Percentiles rank a stretch among this genome's conserved stretches.
phyloP scores from a whole-genome alignment of 2,888 invertebrate genomes.

The Hemithea aestivaria region DNA sequence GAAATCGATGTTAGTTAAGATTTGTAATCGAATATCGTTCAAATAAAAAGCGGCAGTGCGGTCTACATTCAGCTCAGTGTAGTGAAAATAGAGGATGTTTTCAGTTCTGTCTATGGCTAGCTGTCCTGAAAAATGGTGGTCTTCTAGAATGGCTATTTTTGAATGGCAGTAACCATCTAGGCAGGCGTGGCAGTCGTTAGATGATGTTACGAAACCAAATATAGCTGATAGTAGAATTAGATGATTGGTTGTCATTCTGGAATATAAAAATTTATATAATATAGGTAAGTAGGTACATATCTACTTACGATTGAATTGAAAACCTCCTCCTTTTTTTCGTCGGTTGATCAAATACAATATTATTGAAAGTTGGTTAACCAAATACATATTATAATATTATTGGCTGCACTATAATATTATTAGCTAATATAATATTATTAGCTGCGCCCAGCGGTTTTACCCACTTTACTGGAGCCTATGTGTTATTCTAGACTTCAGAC shows the following conservation, averaged over 20 bases:
- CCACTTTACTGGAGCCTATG: too few species aligned
- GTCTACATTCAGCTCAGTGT: slow-evolving; percentile 40
- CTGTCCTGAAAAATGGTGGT: slow-evolving; percentile 51
- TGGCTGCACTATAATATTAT: too few species aligned
- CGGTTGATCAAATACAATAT: too few species aligned
- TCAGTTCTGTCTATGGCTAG: slow-evolving; percentile 51
- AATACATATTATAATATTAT: too few species aligned
- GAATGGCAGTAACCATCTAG: slow-evolving; percentile 52
- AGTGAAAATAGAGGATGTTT: slow-evolving; percentile 56
- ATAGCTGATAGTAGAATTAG: slow-evolving; percentile 6
- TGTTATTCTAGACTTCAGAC: too few species aligned
- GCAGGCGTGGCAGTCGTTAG: slow-evolving; percentile 49
- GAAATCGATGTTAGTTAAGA: slow-evolving; percentile 44
- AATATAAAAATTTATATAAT: slow-evolving; percentile 3
- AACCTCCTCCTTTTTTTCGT: too few species aligned
- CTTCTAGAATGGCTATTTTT: slow-evolving; percentile 42
- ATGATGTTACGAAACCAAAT: slow-evolving; percentile 6
- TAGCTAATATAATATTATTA: too few species aligned
- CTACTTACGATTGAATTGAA: too few species aligned
- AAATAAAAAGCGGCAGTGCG: slow-evolving; percentile 52
- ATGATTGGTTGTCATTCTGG: slow-evolving; percentile 16
- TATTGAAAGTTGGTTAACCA: too few species aligned
- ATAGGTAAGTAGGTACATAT: neutral
- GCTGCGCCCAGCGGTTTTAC: too few species aligned
- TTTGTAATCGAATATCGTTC: slow-evolving; percentile 39